A percentile compares a stretch with the other conserved stretches of the same genome.
phyloP scores from a whole-genome alignment of 2,888 invertebrate species.

The Raillietiella orientalis region DNA sequence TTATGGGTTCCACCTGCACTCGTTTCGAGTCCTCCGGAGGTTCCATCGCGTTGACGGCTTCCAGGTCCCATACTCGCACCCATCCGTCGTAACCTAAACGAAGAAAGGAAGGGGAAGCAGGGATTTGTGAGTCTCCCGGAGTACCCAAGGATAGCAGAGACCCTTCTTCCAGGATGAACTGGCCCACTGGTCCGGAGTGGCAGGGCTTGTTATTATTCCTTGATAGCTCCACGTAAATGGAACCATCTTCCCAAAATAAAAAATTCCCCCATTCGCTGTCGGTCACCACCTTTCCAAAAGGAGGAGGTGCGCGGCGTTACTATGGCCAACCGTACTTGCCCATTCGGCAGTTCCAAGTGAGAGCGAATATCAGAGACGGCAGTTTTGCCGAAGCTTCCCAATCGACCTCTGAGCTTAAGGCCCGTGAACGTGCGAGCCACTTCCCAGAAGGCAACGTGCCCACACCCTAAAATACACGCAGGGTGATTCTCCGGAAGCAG shows the following conservation, averaged over 20 bases:
- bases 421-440: constrained; percentile 72
- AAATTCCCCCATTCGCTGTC: constrained; percentile 75
- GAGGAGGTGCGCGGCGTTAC: neutral
- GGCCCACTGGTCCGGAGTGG: constrained; percentile 37
- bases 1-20: constrained; percentile 53
- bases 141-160: constrained; percentile 22
- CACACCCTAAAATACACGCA: constrained; percentile 18
- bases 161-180: constrained; percentile 20
- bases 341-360: constrained; percentile 52
- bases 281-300: constrained; percentile 27
- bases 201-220: constrained; percentile 30
- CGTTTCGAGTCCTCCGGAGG: constrained; percentile 41
- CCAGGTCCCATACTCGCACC: constrained; percentile 60
- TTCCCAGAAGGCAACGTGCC: constrained; percentile 72
- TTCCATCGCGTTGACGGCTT: constrained; percentile 58
- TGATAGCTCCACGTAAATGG: constrained; percentile 52
- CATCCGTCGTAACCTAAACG: constrained; percentile 32
- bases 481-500: constrained; percentile 4
- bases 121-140: too few species aligned
- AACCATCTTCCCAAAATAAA: constrained; percentile 58
- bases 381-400: constrained; percentile 72
- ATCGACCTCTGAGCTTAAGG: constrained; percentile 47
- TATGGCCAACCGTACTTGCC: constrained; percentile 24
- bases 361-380: constrained; percentile 65
- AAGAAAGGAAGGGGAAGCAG: neutral